These are phyloP conservation scores for Caenorhabditis sp. DNA, from an alignment of 2,888 invertebrate species.

Conservation along the genomic window DNA sequence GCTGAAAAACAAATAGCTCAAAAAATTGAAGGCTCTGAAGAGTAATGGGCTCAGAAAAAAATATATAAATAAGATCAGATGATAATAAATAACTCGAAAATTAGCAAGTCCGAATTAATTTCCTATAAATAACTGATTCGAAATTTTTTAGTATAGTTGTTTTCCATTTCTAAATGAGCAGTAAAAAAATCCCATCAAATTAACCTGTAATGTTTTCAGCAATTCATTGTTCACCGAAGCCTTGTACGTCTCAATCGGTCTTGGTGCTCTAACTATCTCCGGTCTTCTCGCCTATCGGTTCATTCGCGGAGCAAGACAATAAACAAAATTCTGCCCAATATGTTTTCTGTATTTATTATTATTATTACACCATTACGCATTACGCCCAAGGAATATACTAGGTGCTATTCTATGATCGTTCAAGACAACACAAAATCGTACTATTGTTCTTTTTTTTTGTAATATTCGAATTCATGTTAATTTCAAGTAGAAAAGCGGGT, in stretches of 20 bases:
- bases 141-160: too few relatives aligned
- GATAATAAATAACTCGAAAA: too few relatives aligned
- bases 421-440: background rate
- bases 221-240: slow-evolving; percentile 50
- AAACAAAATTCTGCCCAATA: background rate
- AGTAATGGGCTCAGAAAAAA: too few relatives aligned
- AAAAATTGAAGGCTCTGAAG: too few relatives aligned
- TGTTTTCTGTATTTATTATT: background rate
- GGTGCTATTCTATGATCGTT: background rate
- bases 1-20: too few relatives aligned
- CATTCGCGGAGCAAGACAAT: slow-evolving; percentile 20
- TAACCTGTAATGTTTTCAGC: too few relatives aligned
- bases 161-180: background rate
- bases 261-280: slow-evolving; percentile 44
- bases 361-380: background rate
- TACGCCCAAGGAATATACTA: background rate
- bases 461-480: background rate
- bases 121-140: too few relatives aligned
- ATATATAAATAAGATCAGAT: too few relatives aligned
- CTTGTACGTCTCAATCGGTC: slow-evolving; percentile 54
- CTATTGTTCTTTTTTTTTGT: background rate
- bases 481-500: background rate
- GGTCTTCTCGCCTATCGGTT: slow-evolving; percentile 47
- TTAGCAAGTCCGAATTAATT: too few relatives aligned
- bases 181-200: background rate